These are phyloP conservation scores for Cotesia vestalis DNA, from an alignment of 1,140 invertebrate species.

Conservation along the genomic window DNA sequence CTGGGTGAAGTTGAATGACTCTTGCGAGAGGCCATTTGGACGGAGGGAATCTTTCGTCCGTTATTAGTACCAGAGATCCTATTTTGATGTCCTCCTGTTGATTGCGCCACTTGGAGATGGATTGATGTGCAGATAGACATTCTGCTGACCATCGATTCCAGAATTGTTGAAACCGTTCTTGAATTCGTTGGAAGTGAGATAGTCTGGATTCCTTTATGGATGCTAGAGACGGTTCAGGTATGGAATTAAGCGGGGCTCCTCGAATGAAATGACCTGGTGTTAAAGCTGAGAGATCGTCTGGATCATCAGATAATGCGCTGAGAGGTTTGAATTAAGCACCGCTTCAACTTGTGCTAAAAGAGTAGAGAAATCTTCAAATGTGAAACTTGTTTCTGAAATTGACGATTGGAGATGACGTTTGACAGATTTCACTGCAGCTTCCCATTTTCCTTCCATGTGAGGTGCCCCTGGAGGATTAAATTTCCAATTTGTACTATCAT, in stretches of 20 bases:
- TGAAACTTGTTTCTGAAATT: constrained; percentile 26
- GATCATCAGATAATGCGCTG: constrained; percentile 19
- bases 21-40: too few relatives aligned
- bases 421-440: constrained; percentile 46
- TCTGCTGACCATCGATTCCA: constrained; percentile 17
- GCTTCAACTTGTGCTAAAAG: constrained; percentile 43
- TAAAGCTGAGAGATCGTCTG: constrained; percentile 9
- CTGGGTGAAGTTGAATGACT: too few relatives aligned
- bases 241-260: background rate
- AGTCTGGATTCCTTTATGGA: background rate
- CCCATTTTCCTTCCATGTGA: constrained; percentile 49
- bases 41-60: constrained; percentile 37
- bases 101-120: constrained; percentile 24
- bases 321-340: constrained; percentile 44
- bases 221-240: constrained; percentile 26
- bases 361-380: constrained; percentile 43
- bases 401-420: constrained; percentile 47
- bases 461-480: constrained; percentile 55
- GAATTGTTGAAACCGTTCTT: background rate
- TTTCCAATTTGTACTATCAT: constrained; percentile 50
- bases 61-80: constrained; percentile 26
- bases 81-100: constrained; percentile 15
- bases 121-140: background rate
- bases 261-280: constrained; percentile 37
- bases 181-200: background rate